Evolutionary conservation across 1,140 invertebrate species (phyloP), one percentile per base, ranked within the genome.

Genomic region (Bacillus rossius): DNA sequence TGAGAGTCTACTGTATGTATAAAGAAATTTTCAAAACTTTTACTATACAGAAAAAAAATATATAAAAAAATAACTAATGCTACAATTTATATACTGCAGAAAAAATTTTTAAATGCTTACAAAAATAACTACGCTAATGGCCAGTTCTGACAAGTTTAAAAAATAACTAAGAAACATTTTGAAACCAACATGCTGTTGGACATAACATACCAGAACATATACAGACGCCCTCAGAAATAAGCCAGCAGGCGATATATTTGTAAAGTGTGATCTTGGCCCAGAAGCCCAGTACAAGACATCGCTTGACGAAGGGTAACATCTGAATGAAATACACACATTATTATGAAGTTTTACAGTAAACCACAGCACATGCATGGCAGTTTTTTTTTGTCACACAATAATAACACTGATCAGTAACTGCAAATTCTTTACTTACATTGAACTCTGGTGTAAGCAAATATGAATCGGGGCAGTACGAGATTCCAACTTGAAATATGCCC

Each of bases 241-340:
- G 76, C 95, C 95, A 98, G 68, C 88, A 90, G 3, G 87, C 88
- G 16, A 97, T 86, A 66, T 97, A 98, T 74, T 96, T 96, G 68
- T 92, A 92, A 0, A 96, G 73, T 41, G 83, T 81, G 51, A 90
- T 78, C 67, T 93, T 87, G 0, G 86, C 91, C 91, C 92, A 96
- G 0, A 96, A 62, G 17, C 88, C 86, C 57, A 94, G 70, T 38
- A 85, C 75, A 17, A 88, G 68, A 53, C 85, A 79, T 55, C 84
- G 82, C 48, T 80, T 81, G 8, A 87, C 71, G 29, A 92, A 82
- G 10, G 79, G 74, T 5, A 75, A 65, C 1, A 82, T 71, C 79
- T 82, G 64, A 65, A 65, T 26, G 17, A 34, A 47, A 60, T 42
- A 59, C 19, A 43, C 38, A 57, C 7, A 26, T 41, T 42, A 56